A percentile compares a stretch with the other conserved stretches of the same genome.
These are phyloP conservation scores for Myrmecobius fasciatus DNA, from an alignment of 2,113 vertebrate species.

Conservation along the genomic window DNA sequence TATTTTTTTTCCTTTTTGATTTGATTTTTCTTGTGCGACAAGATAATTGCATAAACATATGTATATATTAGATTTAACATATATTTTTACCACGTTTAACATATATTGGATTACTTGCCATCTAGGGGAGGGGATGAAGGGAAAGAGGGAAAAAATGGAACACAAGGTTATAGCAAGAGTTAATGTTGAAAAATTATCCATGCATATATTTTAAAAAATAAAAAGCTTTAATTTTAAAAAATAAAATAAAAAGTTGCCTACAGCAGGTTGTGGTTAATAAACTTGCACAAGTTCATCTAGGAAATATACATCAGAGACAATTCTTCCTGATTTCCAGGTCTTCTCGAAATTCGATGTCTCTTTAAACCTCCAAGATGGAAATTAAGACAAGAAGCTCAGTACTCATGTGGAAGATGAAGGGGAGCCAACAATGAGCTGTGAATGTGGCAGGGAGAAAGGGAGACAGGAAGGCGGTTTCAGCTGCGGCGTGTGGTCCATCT, in stretches of 20 bases:
- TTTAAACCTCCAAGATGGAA: neutral
- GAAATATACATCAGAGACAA: neutral
- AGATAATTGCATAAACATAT: too few species aligned
- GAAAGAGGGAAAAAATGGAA: too few species aligned
- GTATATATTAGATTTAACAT: too few species aligned
- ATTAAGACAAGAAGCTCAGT: neutral
- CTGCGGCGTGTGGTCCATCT: neutral
- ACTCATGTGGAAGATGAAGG: neutral
- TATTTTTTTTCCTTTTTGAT: too few species aligned
- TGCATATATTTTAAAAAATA: too few species aligned
- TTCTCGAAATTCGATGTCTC: neutral
- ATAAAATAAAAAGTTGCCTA: neutral
- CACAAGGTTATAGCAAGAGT: too few species aligned
- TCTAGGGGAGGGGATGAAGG: too few species aligned
- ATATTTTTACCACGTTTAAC: too few species aligned
- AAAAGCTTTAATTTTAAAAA: too few species aligned
- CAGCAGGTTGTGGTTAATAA: neutral
- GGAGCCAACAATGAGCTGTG: neutral
- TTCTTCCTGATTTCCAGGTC: neutral
- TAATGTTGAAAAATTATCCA: too few species aligned
- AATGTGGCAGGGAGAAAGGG: neutral
- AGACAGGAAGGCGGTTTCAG: neutral
- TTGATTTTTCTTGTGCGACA: too few species aligned
- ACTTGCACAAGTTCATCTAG: neutral
- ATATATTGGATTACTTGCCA: too few species aligned